phyloP scores from a whole-genome alignment of 2,113 vertebrate species.

The Myotis lucifugus region DNA sequence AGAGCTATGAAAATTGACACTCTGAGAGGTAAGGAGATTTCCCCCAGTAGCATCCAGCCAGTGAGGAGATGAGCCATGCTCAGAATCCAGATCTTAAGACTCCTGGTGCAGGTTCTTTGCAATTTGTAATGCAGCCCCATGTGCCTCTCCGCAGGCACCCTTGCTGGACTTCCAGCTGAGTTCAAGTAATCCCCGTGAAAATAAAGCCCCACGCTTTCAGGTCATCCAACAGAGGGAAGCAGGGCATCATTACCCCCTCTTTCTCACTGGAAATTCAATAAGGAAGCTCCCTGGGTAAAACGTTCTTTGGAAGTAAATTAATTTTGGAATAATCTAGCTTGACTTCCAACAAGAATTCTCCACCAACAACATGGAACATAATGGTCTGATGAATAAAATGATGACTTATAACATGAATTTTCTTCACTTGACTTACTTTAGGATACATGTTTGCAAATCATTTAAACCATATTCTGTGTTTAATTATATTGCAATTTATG shows the following conservation, averaged over 20 bases:
- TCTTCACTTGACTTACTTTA: constrained; percentile 35
- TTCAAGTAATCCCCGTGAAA: constrained; percentile 41
- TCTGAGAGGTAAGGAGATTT: neutral
- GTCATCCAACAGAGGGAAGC: neutral
- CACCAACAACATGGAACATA: neutral
- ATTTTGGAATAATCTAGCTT: constrained; percentile 27
- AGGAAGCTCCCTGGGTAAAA: constrained; percentile 9
- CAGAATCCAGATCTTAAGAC: neutral
- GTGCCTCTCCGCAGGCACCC: neutral
- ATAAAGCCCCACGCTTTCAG: neutral
- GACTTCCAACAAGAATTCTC: constrained; percentile 41
- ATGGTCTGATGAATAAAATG: constrained; percentile 9
- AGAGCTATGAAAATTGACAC: constrained; percentile 32
- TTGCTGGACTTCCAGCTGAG: neutral
- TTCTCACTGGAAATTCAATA: constrained; percentile 13
- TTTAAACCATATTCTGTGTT: constrained; percentile 1
- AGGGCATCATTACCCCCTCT: neutral
- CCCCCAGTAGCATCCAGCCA: neutral
- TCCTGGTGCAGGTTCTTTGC: neutral
- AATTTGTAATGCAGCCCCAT: neutral
- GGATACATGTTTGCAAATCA: constrained; percentile 9
- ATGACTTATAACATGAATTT: neutral
- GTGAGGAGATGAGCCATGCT: neutral
- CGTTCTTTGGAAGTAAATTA: constrained; percentile 47
- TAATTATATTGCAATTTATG: constrained; percentile 45